Conservation (phyloP, 2,797 vertebrate genomes). For the Rhinatrema bivittatum region DNA sequence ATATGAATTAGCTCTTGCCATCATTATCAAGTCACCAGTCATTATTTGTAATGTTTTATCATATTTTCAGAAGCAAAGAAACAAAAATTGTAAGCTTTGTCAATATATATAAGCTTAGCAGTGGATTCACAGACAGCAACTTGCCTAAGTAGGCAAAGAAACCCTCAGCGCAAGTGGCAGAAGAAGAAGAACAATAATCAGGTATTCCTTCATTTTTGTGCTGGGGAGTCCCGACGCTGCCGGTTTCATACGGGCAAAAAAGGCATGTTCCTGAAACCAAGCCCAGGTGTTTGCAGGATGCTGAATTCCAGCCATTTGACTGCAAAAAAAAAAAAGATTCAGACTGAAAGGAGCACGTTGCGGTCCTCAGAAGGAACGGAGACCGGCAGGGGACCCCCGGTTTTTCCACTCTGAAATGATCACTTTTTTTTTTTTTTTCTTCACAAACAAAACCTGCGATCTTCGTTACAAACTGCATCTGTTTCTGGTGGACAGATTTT, state of each 20-base stretch:
- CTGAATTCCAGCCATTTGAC: conserved; percentile 36
- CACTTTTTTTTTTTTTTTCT: too few relatives aligned
- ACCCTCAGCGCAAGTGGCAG: too few relatives aligned
- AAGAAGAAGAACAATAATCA: not conserved
- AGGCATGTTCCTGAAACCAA: conserved; percentile 36
- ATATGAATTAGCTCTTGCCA: too few relatives aligned
- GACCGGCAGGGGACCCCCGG: conserved; percentile 59
- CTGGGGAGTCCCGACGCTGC: too few relatives aligned
- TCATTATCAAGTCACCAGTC: too few relatives aligned
- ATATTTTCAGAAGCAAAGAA: too few relatives aligned
- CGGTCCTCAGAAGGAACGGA: conserved; percentile 56
- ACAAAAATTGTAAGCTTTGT: too few relatives aligned
- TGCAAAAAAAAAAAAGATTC: conserved; percentile 37
- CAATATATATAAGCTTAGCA: too few relatives aligned
- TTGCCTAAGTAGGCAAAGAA: too few relatives aligned
- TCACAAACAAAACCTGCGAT: conserved; percentile 58
- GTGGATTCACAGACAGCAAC: too few relatives aligned
- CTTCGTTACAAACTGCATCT: conserved; percentile 48
- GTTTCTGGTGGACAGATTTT: conserved; percentile 21
- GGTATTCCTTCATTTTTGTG: not conserved
- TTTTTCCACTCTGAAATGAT: conserved; percentile 56
- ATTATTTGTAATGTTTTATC: too few relatives aligned
- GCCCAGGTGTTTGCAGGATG: conserved; percentile 36
- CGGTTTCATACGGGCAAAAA: too few relatives aligned
- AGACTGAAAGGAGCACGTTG: conserved; percentile 48